Evolutionary conservation across 2,888 invertebrate species (phyloP).

Genomic region (Hydraecia micacea): DNA sequence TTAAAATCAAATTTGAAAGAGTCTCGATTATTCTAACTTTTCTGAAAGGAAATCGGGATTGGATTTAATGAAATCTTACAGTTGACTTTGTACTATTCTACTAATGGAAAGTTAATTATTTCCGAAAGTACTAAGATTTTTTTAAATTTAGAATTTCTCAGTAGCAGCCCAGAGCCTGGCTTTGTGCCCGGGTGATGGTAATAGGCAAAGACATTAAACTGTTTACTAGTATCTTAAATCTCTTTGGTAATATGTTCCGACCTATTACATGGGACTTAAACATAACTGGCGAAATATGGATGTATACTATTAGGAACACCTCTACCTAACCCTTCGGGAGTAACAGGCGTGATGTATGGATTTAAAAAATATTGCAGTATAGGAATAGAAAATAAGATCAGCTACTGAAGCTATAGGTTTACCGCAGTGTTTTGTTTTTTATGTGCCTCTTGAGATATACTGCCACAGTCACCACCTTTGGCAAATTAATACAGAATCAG

Average conservation of each 20-base stretch:
- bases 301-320: not conserved
- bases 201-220: not conserved
- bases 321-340: not conserved
- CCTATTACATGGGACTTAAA: not conserved
- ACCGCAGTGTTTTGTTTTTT: not conserved
- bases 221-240: too few species aligned
- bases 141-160: not conserved
- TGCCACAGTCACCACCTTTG: not conserved
- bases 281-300: not conserved
- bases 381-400: not conserved
- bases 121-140: not conserved
- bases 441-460: not conserved
- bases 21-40: constrained; percentile 12
- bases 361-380: not conserved
- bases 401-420: not conserved
- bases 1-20: constrained; percentile 25
- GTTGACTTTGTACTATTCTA: not conserved
- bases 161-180: not conserved
- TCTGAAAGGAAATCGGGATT: constrained; percentile 9
- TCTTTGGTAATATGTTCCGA: not conserved
- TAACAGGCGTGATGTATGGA: not conserved
- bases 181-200: not conserved
- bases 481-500: too few species aligned
- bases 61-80: constrained; percentile 1
- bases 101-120: not conserved